Conservation (phyloP, 92 coral and sea anemone genomes). For the Epizoanthus fatuus region DNA sequence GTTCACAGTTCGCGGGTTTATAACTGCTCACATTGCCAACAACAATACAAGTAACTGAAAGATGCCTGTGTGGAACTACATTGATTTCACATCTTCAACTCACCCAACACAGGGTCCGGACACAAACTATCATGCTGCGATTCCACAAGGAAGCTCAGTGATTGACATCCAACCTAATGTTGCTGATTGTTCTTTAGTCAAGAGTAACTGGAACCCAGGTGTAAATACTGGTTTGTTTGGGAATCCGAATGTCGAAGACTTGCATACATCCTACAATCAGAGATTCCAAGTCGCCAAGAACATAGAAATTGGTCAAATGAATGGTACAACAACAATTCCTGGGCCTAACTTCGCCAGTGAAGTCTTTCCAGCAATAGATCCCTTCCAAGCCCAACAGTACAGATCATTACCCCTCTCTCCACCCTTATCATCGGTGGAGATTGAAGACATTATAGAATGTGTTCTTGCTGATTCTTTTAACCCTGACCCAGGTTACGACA, state of each 20-base stretch:
- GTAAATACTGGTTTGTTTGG: background rate
- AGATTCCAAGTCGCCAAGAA: no score
- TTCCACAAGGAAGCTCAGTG: background rate
- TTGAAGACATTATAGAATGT: background rate
- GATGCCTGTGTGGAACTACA: background rate
- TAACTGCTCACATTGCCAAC: no score
- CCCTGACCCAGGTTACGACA: background rate
- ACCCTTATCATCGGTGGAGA: background rate
- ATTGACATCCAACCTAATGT: background rate
- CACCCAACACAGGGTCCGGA: background rate
- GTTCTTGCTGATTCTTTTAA: conserved; percentile 2
- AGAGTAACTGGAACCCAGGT: background rate
- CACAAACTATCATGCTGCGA: background rate
- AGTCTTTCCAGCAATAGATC: background rate
- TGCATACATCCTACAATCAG: background rate
- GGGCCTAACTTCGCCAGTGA: background rate
- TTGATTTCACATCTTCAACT: background rate
- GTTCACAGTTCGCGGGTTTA: no score
- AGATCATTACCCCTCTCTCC: background rate
- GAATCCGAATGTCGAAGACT: background rate
- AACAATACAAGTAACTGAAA: background rate
- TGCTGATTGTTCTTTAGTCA: background rate
- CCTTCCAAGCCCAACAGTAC: background rate
- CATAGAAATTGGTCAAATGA: background rate
- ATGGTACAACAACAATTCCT: background rate